Evolutionary conservation across 2,113 vertebrate genomes (phyloP).

Genomic region (Bubo blakistoni): DNA sequence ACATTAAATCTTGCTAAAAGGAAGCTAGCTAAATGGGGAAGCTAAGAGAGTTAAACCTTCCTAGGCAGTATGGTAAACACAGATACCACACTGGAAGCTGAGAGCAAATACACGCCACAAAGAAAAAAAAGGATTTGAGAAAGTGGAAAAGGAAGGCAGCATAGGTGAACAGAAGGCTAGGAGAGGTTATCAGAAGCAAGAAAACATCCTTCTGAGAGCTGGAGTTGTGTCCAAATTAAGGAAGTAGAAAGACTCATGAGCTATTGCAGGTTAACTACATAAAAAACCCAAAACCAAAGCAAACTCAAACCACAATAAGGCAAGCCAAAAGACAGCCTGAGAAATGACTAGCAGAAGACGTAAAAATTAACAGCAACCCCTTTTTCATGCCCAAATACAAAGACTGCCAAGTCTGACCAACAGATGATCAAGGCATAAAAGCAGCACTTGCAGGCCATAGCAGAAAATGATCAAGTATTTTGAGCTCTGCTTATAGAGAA

Average conservation of each 20-base stretch:
- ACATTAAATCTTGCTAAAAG: constrained; percentile 19
- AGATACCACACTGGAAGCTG: not conserved
- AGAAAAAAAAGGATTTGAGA: not conserved
- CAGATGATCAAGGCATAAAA: not conserved
- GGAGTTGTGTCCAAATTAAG: not conserved
- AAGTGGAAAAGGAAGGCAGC: not conserved
- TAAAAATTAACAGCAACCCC: not conserved
- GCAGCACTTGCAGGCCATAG: not conserved
- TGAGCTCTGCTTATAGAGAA: not conserved
- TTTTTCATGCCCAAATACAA: not conserved
- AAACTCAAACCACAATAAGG: not conserved
- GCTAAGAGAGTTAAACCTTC: not conserved
- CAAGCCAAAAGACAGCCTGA: not conserved
- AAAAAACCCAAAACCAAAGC: not conserved
- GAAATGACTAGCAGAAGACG: not conserved
- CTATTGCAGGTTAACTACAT: not conserved
- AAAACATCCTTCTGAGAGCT: not conserved
- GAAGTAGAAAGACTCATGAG: not conserved
- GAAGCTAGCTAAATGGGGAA: constrained; percentile 11
- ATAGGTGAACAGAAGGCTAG: not conserved
- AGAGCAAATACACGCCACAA: not conserved
- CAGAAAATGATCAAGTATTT: not conserved
- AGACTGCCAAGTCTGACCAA: not conserved
- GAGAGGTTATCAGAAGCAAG: not conserved
- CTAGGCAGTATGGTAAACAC: not conserved